Percentiles rank a stretch among this genome's conserved stretches.
Conservation (phyloP, 2,888 invertebrate species). For the Papilio protenor region DNA sequence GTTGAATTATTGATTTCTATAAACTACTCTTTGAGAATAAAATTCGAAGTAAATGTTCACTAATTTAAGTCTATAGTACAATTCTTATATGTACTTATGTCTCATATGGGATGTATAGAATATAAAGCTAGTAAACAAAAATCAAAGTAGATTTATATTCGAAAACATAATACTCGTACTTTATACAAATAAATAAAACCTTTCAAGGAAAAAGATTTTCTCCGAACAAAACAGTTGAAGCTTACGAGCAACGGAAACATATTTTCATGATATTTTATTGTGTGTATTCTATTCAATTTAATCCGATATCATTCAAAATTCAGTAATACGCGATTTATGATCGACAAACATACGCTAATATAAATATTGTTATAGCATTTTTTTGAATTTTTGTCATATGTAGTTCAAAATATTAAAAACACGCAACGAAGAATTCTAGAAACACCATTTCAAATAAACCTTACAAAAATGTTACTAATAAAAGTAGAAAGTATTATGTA, state of each 20-base stretch:
- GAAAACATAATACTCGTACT: background rate
- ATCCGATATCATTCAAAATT: slow-evolving; percentile 11
- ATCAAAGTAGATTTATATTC: background rate
- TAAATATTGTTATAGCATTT: too few species aligned
- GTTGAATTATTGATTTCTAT: background rate
- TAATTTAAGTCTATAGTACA: too few species aligned
- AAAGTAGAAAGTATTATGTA: background rate
- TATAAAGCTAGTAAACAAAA: background rate
- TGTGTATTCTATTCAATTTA: slow-evolving; percentile 12
- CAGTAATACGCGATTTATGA: background rate
- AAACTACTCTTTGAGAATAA: too few species aligned
- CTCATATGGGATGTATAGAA: too few species aligned
- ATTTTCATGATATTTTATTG: slow-evolving; percentile 8
- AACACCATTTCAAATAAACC: background rate
- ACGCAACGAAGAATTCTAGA: background rate
- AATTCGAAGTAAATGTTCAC: too few species aligned
- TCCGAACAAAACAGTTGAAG: background rate
- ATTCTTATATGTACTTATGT: background rate
- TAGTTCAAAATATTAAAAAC: background rate
- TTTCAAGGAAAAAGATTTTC: slow-evolving; percentile 5
- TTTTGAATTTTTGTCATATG: too few species aligned
- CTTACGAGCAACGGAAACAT: slow-evolving; percentile 9
- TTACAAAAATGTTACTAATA: background rate
- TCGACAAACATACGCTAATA: background rate
- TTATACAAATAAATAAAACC: background rate